Percentiles rank a stretch among this genome's conserved stretches.
These are phyloP conservation scores for Triplophysa siluroides DNA, from an alignment of 2,113 vertebrate genomes.

Conservation along the genomic window DNA sequence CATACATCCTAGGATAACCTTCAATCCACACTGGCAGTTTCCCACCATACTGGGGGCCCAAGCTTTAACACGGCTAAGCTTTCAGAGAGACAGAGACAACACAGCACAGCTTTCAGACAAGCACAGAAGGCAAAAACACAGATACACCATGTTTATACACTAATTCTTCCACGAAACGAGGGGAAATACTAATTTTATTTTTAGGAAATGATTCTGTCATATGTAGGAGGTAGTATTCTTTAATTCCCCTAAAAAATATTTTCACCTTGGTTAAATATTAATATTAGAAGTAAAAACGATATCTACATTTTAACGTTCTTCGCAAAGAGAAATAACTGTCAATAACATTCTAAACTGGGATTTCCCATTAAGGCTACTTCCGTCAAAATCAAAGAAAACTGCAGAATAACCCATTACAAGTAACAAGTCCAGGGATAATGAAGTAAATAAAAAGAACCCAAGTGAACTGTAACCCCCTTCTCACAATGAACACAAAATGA, in stretches of 20 bases:
- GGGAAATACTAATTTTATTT: neutral
- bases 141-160: neutral
- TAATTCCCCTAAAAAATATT: neutral
- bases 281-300: too few species aligned
- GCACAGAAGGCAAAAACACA: neutral
- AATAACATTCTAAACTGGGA: neutral
- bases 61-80: neutral
- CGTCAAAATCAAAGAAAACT: neutral
- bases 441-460: too few species aligned
- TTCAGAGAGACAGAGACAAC: constrained; percentile 32
- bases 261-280: neutral
- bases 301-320: too few species aligned
- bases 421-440: too few species aligned
- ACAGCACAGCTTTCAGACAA: constrained; percentile 13
- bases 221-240: neutral
- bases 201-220: neutral
- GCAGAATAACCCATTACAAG: too few species aligned
- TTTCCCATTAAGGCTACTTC: neutral
- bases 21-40: constrained; percentile 47
- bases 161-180: neutral
- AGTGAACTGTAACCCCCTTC: too few species aligned
- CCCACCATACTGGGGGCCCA: constrained; percentile 39
- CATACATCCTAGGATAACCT: constrained; percentile 50
- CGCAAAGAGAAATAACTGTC: neutral
- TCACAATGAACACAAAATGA: neutral